A percentile compares a stretch with the other conserved stretches of the same genome.
phyloP scores from a whole-genome alignment of 2,113 vertebrate species.

The Verasper variegatus region DNA sequence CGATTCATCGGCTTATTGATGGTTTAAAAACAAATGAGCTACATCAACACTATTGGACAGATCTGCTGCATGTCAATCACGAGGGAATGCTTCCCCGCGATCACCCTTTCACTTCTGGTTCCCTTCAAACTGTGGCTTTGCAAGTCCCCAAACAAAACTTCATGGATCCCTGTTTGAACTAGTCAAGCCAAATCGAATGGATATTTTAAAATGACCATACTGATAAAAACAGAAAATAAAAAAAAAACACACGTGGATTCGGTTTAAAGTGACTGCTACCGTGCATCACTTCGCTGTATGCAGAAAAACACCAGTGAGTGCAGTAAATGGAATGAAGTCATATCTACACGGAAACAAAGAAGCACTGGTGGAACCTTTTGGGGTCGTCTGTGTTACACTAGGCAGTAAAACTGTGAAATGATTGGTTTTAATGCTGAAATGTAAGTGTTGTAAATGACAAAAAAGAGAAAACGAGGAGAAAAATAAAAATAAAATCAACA shows the following conservation, averaged over 20 bases:
- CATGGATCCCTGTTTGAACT: conserved; percentile 48
- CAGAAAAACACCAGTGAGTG: conserved; percentile 39
- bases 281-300: conserved; percentile 48
- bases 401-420: conserved; percentile 45
- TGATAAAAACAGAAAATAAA: conserved; percentile 18
- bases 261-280: conserved; percentile 38
- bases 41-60: conserved; percentile 42
- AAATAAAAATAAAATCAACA: conserved; percentile 13
- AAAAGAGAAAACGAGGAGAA: conserved; percentile 6
- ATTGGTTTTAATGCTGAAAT: conserved; percentile 30
- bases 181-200: conserved; percentile 42
- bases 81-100: conserved; percentile 35
- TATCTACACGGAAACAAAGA: conserved; percentile 64
- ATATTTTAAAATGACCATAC: conserved; percentile 25
- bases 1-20: conserved; percentile 1
- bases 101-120: conserved; percentile 42
- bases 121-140: conserved; percentile 53
- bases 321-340: conserved; percentile 65
- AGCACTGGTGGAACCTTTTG: conserved; percentile 16
- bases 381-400: conserved; percentile 33
- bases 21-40: background rate
- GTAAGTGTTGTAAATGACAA: conserved; percentile 43
- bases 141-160: conserved; percentile 10
- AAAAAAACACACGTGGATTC: conserved; percentile 1
- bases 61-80: conserved; percentile 43